These are phyloP conservation scores for Caenorhabditis brenneri DNA, from an alignment of 1,140 invertebrate genomes.

Conservation along the genomic window DNA sequence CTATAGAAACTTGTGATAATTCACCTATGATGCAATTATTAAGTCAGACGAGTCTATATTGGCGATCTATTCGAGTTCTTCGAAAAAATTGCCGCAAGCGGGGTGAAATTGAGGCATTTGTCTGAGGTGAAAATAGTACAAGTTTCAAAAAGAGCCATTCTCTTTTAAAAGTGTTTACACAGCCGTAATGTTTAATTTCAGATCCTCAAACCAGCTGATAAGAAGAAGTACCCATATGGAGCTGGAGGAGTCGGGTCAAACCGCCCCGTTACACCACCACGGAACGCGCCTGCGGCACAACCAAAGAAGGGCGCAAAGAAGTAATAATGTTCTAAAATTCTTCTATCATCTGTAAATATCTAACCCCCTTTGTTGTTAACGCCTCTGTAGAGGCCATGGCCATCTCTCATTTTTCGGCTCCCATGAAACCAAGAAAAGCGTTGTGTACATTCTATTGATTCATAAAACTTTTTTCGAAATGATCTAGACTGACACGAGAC, in stretches of 20 bases:
- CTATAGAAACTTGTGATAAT: background rate
- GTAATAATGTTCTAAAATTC: slow-evolving; percentile 50
- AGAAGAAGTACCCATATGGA: slow-evolving; percentile 76
- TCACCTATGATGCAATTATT: slow-evolving; percentile 26
- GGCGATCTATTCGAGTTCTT: slow-evolving; percentile 18
- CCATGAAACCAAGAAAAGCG: background rate
- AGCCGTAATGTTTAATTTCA: slow-evolving; percentile 50
- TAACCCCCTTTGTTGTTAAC: background rate
- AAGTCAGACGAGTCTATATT: slow-evolving; percentile 30
- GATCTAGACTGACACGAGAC: slow-evolving; percentile 1
- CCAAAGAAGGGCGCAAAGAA: slow-evolving; percentile 68
- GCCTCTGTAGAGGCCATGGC: background rate
- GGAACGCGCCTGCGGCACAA: slow-evolving; percentile 71
- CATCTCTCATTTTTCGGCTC: background rate
- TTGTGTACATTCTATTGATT: background rate
- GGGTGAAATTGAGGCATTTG: slow-evolving; percentile 41
- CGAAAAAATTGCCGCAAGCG: slow-evolving; percentile 12
- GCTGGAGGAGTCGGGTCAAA: slow-evolving; percentile 72
- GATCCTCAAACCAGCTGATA: slow-evolving; percentile 76
- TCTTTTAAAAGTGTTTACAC: background rate
- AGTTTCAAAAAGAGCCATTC: too few relatives aligned
- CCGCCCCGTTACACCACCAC: slow-evolving; percentile 81
- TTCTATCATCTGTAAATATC: slow-evolving; percentile 14
- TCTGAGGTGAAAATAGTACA: slow-evolving; percentile 15
- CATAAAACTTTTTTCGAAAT: background rate